Evolutionary conservation across 23 tunicate genomes (phyloP).

Genomic region (Phallusia fumigata): DNA sequence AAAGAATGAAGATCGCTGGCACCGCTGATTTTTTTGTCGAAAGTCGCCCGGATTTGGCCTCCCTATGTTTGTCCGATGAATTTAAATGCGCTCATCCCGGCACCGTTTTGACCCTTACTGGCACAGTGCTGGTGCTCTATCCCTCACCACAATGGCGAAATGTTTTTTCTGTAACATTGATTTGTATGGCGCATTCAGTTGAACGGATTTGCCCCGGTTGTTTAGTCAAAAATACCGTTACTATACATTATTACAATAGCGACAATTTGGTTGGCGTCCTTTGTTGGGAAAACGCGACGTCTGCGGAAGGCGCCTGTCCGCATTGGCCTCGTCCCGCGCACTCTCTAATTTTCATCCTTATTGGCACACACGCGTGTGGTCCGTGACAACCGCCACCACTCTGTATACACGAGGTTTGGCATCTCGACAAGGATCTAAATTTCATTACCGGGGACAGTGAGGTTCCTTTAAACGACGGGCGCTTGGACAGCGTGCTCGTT

Average conservation of each 20-base stretch:
- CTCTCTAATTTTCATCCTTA: not conserved
- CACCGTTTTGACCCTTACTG: too few species aligned
- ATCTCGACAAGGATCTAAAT: conserved; percentile 12
- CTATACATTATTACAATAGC: not conserved
- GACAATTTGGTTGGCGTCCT: not conserved
- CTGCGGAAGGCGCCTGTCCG: conserved; percentile 7
- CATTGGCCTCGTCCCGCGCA: not conserved
- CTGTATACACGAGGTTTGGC: not conserved
- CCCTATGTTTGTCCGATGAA: not conserved
- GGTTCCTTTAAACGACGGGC: not conserved
- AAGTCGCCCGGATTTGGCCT: not conserved
- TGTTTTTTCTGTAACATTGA: not conserved
- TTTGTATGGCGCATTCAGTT: not conserved
- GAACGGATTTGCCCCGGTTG: not conserved
- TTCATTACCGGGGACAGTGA: not conserved
- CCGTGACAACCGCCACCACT: conserved; percentile 1
- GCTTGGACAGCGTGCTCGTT: not conserved
- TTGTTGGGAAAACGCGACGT: not conserved
- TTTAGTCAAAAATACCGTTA: not conserved
- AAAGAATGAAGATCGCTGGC: not conserved
- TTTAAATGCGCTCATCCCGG: too few species aligned
- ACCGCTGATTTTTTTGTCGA: not conserved
- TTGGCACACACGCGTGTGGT: not conserved
- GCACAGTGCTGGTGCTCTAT: not conserved
- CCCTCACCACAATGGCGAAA: not conserved